These are phyloP conservation scores for Coptotermes formosanus DNA, from an alignment of 1,140 invertebrate genomes.

Conservation along the genomic window DNA sequence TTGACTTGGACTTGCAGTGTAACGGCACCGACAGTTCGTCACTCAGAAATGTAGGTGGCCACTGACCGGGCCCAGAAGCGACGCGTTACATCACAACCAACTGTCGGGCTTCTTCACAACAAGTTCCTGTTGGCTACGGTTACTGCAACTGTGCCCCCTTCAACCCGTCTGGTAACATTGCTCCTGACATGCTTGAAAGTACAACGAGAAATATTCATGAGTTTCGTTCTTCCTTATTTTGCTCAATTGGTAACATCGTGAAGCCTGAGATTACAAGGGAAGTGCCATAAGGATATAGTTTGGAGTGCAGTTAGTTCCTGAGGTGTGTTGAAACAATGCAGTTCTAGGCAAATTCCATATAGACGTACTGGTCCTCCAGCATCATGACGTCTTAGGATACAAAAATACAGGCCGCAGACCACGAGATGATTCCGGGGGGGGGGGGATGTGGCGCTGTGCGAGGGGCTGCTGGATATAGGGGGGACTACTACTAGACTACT, in stretches of 20 bases:
- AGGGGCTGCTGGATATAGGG: too few relatives aligned
- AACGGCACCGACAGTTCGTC: background rate
- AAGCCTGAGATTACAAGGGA: background rate
- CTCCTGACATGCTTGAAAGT: background rate
- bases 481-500: too few relatives aligned
- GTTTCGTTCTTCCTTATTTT: background rate
- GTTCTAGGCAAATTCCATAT: background rate
- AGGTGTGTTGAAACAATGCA: background rate
- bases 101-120: background rate
- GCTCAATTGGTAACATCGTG: background rate
- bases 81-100: background rate
- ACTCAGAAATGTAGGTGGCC: background rate
- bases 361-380: background rate
- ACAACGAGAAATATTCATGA: background rate
- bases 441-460: too few relatives aligned
- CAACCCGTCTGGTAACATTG: background rate
- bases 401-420: too few relatives aligned
- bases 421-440: too few relatives aligned
- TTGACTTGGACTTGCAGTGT: background rate
- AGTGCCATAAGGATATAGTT: background rate
- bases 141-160: background rate
- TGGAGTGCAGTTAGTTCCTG: background rate
- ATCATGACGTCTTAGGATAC: background rate
- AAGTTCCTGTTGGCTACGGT: background rate
- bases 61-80: background rate